Evolutionary conservation across 2,888 invertebrate species (phyloP).

Genomic region (Diplazon laetatorius): DNA sequence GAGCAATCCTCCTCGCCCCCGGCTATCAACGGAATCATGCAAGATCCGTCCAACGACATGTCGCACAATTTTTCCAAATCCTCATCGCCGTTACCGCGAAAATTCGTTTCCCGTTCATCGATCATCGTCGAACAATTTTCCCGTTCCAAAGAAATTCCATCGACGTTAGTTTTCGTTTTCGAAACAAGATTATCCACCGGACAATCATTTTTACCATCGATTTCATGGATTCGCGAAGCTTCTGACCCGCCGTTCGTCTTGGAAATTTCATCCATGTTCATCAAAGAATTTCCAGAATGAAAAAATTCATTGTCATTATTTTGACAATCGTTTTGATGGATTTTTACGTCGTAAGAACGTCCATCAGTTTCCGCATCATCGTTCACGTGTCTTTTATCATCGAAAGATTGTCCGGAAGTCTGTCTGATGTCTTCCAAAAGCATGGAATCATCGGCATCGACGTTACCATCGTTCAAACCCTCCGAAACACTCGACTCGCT

Average conservation of each 20-base stretch:
- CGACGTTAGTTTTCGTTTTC: conserved; percentile 31
- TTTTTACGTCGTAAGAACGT: conserved; percentile 12
- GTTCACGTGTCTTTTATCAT: background rate
- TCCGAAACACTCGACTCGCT: conserved; percentile 46
- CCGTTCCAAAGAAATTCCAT: conserved; percentile 49
- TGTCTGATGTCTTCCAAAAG: conserved; percentile 19
- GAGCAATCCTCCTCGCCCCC: conserved; percentile 66
- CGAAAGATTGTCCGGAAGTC: conserved; percentile 33
- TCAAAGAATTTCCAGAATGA: conserved; percentile 62
- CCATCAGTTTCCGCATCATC: conserved; percentile 46
- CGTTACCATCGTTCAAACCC: conserved; percentile 52
- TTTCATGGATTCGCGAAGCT: background rate
- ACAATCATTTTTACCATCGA: conserved; percentile 3
- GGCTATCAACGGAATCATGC: conserved; percentile 70
- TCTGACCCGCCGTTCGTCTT: conserved; percentile 19
- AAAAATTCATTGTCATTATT: conserved; percentile 59
- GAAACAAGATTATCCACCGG: conserved; percentile 25
- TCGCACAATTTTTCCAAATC: conserved; percentile 69
- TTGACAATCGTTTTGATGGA: background rate
- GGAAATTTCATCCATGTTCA: conserved; percentile 60
- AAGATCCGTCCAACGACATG: conserved; percentile 65
- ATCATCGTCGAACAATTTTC: conserved; percentile 57
- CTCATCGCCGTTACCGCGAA: conserved; percentile 60
- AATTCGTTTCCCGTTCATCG: no score
- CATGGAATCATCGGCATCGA: conserved; percentile 1